phyloP scores from a whole-genome alignment of 2,888 invertebrate genomes.

The Caenorhabditis sp. region DNA sequence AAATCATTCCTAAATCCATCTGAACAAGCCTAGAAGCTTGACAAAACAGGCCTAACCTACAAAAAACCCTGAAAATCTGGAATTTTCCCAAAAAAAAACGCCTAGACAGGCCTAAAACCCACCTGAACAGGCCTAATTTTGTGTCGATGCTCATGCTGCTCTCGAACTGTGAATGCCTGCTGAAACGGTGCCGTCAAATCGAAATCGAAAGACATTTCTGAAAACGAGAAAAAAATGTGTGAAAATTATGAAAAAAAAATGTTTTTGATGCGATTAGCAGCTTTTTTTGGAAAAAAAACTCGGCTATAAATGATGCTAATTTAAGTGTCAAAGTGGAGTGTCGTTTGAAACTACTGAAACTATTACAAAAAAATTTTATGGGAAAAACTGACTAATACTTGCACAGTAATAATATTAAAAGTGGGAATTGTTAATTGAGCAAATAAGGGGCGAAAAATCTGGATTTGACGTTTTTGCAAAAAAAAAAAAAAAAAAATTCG shows the following conservation, averaged over 20 bases:
- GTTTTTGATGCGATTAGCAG: neutral
- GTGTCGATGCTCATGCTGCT: slow-evolving; percentile 66
- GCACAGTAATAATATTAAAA: too few species aligned
- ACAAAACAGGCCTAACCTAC: too few species aligned
- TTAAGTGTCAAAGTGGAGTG: too few species aligned
- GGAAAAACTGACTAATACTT: too few species aligned
- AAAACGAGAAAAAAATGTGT: too few species aligned
- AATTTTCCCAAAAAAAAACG: neutral
- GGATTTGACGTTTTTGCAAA: neutral
- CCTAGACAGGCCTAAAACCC: neutral
- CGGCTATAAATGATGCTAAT: too few species aligned
- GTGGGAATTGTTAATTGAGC: neutral
- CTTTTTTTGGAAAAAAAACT: neutral
- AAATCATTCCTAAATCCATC: too few species aligned
- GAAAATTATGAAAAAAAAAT: neutral
- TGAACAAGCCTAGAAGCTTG: too few species aligned
- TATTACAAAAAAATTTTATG: too few species aligned
- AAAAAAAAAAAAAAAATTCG: neutral
- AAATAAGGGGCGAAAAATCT: neutral
- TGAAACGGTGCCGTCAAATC: slow-evolving; percentile 62
- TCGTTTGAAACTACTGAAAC: too few species aligned
- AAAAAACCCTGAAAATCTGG: too few species aligned
- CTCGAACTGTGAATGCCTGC: slow-evolving; percentile 58
- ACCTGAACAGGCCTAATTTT: slow-evolving; percentile 68
- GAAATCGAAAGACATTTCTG: slow-evolving; percentile 65